phyloP scores from a whole-genome alignment of 2,797 vertebrate genomes.

The Champsocephalus esox region DNA sequence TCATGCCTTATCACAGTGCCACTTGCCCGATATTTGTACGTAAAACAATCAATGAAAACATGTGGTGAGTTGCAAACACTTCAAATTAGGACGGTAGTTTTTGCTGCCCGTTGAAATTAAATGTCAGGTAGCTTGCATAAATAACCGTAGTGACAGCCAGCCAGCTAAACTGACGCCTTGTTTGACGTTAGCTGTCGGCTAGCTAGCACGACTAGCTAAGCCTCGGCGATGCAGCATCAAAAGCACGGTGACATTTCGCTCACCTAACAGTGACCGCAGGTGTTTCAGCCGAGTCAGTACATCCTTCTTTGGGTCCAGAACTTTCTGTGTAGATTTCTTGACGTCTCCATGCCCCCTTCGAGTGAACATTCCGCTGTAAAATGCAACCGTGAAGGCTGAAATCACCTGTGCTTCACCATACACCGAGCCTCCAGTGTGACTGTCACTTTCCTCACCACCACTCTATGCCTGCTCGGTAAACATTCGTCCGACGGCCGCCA shows the following conservation, averaged over 20 bases:
- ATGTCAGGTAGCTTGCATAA: slow-evolving; percentile 21
- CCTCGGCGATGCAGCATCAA: slow-evolving; percentile 55
- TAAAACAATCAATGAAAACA: neutral
- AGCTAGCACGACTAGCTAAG: slow-evolving; percentile 62
- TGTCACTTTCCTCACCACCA: slow-evolving; percentile 77
- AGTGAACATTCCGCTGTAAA: slow-evolving; percentile 94
- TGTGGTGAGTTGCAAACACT: neutral
- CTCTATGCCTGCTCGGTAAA: slow-evolving; percentile 75
- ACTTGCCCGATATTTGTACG: slow-evolving; percentile 10
- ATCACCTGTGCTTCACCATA: slow-evolving; percentile 82
- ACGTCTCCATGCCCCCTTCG: slow-evolving; percentile 96
- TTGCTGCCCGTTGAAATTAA: neutral
- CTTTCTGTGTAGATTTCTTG: slow-evolving; percentile 99
- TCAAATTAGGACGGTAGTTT: neutral
- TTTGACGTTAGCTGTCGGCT: slow-evolving; percentile 64
- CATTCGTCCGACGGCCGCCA: slow-evolving; percentile 65
- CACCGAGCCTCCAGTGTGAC: slow-evolving; percentile 77
- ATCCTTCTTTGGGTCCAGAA: slow-evolving; percentile 99
- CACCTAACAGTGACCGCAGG: slow-evolving; percentile 95
- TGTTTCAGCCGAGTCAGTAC: slow-evolving; percentile 95
- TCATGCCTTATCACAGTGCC: slow-evolving; percentile 48
- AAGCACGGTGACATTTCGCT: slow-evolving; percentile 78
- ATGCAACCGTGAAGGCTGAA: slow-evolving; percentile 78
- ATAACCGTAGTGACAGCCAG: slow-evolving; percentile 46
- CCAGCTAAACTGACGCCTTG: slow-evolving; percentile 63